A percentile compares a stretch with the other conserved stretches of the same genome.
phyloP scores from a whole-genome alignment of 2,797 vertebrate genomes.

The Mycteria americana region DNA sequence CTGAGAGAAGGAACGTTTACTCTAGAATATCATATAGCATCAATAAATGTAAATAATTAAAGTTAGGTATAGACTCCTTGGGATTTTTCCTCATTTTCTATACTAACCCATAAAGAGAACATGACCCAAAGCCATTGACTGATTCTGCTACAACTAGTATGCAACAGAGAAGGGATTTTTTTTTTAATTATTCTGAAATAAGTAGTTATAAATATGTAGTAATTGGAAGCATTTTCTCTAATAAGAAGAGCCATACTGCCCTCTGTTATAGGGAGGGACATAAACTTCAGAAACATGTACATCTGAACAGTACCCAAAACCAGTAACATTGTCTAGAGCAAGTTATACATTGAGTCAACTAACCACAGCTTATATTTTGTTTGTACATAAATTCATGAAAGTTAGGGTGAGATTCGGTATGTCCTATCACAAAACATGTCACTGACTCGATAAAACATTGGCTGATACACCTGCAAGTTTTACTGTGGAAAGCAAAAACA shows the following conservation, averaged over 20 bases:
- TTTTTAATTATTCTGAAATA: neutral
- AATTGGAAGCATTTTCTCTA: neutral
- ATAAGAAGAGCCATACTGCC: neutral
- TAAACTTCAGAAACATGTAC: neutral
- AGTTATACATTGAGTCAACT: accelerated
- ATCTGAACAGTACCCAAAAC: neutral
- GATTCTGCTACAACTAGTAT: neutral
- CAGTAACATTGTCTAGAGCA: neutral
- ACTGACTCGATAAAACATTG: neutral
- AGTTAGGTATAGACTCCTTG: neutral
- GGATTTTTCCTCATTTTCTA: neutral
- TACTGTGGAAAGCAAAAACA: neutral
- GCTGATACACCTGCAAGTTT: neutral
- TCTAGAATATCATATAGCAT: neutral
- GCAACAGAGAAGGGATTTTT: neutral
- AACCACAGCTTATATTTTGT: neutral
- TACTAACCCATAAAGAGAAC: neutral
- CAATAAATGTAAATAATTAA: neutral
- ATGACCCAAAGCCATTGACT: neutral
- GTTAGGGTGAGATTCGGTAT: accelerated
- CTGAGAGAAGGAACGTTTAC: neutral
- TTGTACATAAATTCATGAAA: neutral
- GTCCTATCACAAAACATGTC: neutral
- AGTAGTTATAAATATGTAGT: neutral
- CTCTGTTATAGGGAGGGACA: neutral